Percentiles rank a stretch among this genome's conserved stretches.
phyloP scores from a whole-genome alignment of 2,113 vertebrate species.

The Lepus timidus region DNA sequence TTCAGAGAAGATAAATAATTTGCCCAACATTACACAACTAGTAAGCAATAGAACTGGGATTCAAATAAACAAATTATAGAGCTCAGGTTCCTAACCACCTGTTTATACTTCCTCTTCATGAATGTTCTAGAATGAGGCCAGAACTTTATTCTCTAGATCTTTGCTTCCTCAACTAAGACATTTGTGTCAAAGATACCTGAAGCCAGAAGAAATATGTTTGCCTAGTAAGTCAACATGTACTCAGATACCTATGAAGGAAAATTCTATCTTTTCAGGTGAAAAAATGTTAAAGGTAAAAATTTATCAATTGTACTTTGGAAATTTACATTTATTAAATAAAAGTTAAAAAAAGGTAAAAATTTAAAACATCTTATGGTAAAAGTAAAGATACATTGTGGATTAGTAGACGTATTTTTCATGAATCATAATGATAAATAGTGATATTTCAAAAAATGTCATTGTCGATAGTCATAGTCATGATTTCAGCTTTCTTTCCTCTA shows the following conservation, averaged over 20 bases:
- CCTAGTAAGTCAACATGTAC: neutral
- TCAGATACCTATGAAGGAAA: neutral
- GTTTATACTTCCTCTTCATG: neutral
- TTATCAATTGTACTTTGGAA: no score
- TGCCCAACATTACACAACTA: neutral
- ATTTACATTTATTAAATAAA: no score
- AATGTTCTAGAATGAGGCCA: neutral
- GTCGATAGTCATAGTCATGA: no score
- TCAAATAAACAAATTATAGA: constrained; percentile 23
- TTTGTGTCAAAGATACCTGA: neutral
- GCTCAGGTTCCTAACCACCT: neutral
- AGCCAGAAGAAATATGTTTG: neutral
- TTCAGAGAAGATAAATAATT: neutral
- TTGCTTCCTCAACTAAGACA: neutral
- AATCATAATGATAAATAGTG: neutral
- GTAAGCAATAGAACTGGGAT: neutral
- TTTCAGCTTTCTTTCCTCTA: neutral
- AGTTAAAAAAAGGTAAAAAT: neutral
- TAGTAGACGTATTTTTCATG: neutral
- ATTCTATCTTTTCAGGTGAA: neutral
- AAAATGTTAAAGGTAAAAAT: constrained; percentile 19
- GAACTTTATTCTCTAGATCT: neutral
- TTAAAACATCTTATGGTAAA: neutral
- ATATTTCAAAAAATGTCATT: neutral
- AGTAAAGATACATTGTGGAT: neutral